Conservation (phyloP, 2,888 invertebrate species). For the Drosophila paramelanica region DNA sequence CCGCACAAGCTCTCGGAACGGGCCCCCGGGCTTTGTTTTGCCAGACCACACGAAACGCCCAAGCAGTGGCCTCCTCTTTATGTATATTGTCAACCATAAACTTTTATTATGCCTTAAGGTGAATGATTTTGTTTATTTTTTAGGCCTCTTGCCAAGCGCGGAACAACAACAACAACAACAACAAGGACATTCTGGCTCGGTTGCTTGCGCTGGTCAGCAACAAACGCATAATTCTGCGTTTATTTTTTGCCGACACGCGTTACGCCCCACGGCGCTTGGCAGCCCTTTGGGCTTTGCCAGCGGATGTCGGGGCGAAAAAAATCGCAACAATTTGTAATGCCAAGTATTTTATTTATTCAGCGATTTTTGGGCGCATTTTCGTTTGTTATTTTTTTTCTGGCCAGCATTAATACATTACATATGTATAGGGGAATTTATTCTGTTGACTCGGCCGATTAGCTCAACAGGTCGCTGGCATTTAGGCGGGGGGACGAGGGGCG, state of each 20-base stretch:
- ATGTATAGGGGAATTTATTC: constrained; percentile 33
- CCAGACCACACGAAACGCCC: constrained; percentile 32
- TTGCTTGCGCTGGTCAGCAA: constrained; percentile 33
- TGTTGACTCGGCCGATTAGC: constrained; percentile 49
- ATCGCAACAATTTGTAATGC: constrained; percentile 82
- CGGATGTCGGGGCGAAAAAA: constrained; percentile 41
- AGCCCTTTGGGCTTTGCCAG: constrained; percentile 37
- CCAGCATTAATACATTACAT: constrained; percentile 64
- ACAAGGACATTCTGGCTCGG: constrained; percentile 18
- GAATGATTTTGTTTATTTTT: constrained; percentile 82
- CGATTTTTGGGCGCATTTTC: constrained; percentile 40
- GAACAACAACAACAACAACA: constrained; percentile 40
- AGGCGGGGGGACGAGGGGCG: neutral
- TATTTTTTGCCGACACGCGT: constrained; percentile 38
- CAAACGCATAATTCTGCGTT: constrained; percentile 63
- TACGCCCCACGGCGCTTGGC: constrained; percentile 48
- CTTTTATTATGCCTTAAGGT: constrained; percentile 82
- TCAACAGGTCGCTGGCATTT: constrained; percentile 66
- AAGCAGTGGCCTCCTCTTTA: constrained; percentile 40
- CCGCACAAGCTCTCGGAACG: constrained; percentile 15
- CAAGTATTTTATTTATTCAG: constrained; percentile 78
- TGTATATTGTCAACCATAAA: constrained; percentile 75
- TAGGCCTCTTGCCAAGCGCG: constrained; percentile 43
- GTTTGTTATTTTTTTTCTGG: constrained; percentile 9
- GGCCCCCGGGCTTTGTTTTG: constrained; percentile 26